Evolutionary conservation across 2,113 vertebrate genomes (phyloP).

Genomic region (Mirounga angustirostris): DNA sequence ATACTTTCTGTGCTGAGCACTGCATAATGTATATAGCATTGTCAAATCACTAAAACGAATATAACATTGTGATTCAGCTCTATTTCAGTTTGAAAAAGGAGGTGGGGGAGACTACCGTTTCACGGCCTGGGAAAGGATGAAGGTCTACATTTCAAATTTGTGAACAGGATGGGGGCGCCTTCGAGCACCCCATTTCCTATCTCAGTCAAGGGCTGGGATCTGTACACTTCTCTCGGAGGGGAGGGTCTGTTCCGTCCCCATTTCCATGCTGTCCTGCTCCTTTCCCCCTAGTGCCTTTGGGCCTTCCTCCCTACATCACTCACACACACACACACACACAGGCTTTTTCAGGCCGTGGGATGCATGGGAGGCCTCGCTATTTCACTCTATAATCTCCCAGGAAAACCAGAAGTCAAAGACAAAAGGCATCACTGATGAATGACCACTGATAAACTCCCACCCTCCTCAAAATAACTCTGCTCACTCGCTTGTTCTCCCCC

Average conservation of each 20-base stretch:
- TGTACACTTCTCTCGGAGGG: too few relatives aligned
- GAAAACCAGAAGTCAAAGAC: neutral
- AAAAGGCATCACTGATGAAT: neutral
- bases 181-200: neutral
- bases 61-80: neutral
- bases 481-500: too few relatives aligned
- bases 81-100: neutral
- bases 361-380: neutral
- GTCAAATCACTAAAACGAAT: neutral
- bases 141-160: neutral
- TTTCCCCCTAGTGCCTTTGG: neutral
- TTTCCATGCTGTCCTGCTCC: neutral
- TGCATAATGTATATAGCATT: too few relatives aligned
- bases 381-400: neutral
- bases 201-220: neutral
- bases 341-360: neutral
- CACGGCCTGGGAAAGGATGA: neutral
- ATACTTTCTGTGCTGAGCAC: too few relatives aligned
- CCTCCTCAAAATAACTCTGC: neutral
- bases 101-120: neutral
- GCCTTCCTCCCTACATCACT: neutral
- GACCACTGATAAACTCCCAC: too few relatives aligned
- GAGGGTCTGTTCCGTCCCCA: neutral
- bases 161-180: neutral
- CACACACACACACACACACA: neutral